Percentiles rank a stretch among this genome's conserved stretches.
These are phyloP conservation scores for Bostrychus sinensis DNA, from an alignment of 2,113 vertebrate genomes.

Conservation along the genomic window DNA sequence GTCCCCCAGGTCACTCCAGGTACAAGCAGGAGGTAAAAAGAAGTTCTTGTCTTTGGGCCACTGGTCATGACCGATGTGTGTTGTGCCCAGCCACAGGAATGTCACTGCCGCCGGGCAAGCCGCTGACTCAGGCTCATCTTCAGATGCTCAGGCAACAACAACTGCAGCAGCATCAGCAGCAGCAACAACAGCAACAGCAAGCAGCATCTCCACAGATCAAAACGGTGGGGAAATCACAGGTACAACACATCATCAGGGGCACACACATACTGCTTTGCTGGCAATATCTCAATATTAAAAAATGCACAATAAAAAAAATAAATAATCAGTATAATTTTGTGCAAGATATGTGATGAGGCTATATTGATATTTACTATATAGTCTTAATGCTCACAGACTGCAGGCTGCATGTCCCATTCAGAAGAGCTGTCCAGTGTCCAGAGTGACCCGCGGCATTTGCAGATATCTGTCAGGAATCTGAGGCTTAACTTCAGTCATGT, in stretches of 20 bases:
- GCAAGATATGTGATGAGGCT: no score
- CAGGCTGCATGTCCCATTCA: no score
- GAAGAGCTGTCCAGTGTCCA: no score
- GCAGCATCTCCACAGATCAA: slow-evolving; percentile 86
- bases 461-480: no score
- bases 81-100: slow-evolving; percentile 78
- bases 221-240: slow-evolving; percentile 84
- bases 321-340: no score
- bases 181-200: slow-evolving; percentile 81
- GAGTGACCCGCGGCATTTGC: no score
- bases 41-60: neutral
- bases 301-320: no score
- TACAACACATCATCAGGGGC: slow-evolving; percentile 28
- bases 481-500: no score
- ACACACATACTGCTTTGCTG: neutral
- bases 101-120: slow-evolving; percentile 82
- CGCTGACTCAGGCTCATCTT: slow-evolving; percentile 85
- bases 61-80: neutral
- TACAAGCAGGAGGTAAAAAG: slow-evolving; percentile 48
- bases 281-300: no score
- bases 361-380: no score
- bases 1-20: slow-evolving; percentile 86
- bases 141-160: slow-evolving; percentile 89
- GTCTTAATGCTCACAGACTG: no score
- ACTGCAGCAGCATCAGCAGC: slow-evolving; percentile 78